Evolutionary conservation across 1,140 invertebrate genomes (phyloP).

Genomic region (Camponotus floridanus): DNA sequence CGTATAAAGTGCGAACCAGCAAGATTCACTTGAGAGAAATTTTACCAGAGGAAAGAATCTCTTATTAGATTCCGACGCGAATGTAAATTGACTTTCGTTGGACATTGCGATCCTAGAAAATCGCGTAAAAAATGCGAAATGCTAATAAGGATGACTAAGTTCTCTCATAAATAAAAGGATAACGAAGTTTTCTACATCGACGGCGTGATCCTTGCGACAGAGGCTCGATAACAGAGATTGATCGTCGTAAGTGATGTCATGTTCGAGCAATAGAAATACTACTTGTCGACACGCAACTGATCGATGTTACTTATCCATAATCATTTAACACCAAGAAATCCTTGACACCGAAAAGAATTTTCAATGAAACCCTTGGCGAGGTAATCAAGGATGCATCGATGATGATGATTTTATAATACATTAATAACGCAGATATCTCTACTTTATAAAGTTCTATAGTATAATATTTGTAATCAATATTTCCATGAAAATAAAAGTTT

Average conservation of each 20-base stretch:
- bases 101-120: conserved; percentile 67
- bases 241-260: background rate
- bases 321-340: background rate
- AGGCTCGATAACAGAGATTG: background rate
- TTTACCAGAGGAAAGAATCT: conserved; percentile 66
- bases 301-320: conserved; percentile 14
- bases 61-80: conserved; percentile 59
- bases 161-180: conserved; percentile 73
- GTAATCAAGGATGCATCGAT: background rate
- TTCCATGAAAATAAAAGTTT: too few species aligned
- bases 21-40: conserved; percentile 63
- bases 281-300: background rate
- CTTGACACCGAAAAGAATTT: background rate
- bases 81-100: conserved; percentile 70
- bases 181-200: conserved; percentile 25
- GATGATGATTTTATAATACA: background rate
- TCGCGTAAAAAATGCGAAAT: conserved; percentile 46
- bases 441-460: background rate
- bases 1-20: conserved; percentile 35
- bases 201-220: conserved; percentile 36
- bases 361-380: conserved; percentile 4
- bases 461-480: background rate
- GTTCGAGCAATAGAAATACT: conserved; percentile 14
- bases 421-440: background rate
- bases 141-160: conserved; percentile 52